phyloP scores from a whole-genome alignment of 1,140 invertebrate species.

The Brachionus paranguensis region DNA sequence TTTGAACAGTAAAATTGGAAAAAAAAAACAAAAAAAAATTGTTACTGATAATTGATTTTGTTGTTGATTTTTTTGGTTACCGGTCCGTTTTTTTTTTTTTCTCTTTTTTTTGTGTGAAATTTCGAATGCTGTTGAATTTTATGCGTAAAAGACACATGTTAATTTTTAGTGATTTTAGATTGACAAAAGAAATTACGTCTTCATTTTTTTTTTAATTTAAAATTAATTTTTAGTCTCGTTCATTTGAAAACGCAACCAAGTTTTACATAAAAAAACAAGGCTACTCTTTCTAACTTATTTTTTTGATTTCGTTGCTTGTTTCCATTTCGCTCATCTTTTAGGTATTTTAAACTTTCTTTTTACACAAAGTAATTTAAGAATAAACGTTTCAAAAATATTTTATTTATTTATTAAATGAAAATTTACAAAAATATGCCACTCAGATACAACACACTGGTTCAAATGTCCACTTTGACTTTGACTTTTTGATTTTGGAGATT shows the following conservation, averaged over 20 bases:
- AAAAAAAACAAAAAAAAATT: background rate
- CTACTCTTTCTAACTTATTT: background rate
- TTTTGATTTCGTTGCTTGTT: background rate
- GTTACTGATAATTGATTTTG: background rate
- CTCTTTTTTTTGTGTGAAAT: background rate
- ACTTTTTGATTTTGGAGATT: too few relatives aligned
- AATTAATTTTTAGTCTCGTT: constrained; percentile 1
- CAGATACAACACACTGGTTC: too few relatives aligned
- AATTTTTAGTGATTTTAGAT: constrained; percentile 16
- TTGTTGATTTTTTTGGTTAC: background rate
- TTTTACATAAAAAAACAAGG: background rate
- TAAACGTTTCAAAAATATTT: background rate
- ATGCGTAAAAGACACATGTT: background rate
- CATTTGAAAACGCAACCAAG: background rate
- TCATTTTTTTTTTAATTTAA: background rate
- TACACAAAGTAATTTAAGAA: background rate
- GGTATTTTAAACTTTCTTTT: background rate
- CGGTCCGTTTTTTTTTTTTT: background rate
- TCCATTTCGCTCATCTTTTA: background rate
- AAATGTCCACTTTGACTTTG: too few relatives aligned
- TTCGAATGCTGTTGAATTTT: background rate
- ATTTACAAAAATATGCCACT: too few relatives aligned
- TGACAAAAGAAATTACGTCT: background rate
- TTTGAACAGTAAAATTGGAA: background rate
- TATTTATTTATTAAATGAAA: too few relatives aligned